These are phyloP conservation scores for Arnoldichthys spilopterus DNA, from an alignment of 2,797 vertebrate genomes.

Conservation along the genomic window DNA sequence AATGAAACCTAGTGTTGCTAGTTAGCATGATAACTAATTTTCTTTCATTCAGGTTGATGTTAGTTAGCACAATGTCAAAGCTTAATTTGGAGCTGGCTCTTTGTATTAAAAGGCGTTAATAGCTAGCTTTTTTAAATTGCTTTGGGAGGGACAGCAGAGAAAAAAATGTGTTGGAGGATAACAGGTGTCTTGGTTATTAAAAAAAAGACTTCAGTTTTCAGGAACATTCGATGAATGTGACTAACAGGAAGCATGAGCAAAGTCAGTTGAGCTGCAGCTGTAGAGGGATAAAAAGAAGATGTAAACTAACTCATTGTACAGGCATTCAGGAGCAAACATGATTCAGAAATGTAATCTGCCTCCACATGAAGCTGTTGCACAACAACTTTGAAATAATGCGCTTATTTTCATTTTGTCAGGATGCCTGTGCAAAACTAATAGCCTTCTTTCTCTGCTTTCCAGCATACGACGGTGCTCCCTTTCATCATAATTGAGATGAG, in stretches of 20 bases:
- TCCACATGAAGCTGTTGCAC: background rate
- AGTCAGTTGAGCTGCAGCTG: constrained; percentile 3
- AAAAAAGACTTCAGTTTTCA: background rate
- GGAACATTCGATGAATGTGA: background rate
- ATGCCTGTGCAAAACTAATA: background rate
- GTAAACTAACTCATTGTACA: background rate
- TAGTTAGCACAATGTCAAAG: no score
- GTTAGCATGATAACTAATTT: background rate
- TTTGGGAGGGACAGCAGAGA: background rate
- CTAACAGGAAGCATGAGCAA: background rate
- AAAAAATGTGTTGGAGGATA: background rate
- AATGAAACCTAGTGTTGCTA: background rate
- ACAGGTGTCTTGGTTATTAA: constrained; percentile 7
- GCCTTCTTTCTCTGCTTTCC: constrained; percentile 50
- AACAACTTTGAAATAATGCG: background rate
- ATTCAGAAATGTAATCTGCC: background rate
- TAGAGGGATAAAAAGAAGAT: background rate
- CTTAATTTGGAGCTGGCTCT: background rate
- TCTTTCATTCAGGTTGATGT: background rate
- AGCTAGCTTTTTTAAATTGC: background rate
- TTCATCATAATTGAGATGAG: constrained; percentile 99
- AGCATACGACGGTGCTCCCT: constrained; percentile 97
- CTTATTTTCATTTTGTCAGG: background rate
- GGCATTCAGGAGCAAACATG: background rate
- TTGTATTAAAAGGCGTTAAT: background rate